These are phyloP conservation scores for Aptenodytes forsteri DNA, from an alignment of 2,113 vertebrate genomes.

Conservation along the genomic window DNA sequence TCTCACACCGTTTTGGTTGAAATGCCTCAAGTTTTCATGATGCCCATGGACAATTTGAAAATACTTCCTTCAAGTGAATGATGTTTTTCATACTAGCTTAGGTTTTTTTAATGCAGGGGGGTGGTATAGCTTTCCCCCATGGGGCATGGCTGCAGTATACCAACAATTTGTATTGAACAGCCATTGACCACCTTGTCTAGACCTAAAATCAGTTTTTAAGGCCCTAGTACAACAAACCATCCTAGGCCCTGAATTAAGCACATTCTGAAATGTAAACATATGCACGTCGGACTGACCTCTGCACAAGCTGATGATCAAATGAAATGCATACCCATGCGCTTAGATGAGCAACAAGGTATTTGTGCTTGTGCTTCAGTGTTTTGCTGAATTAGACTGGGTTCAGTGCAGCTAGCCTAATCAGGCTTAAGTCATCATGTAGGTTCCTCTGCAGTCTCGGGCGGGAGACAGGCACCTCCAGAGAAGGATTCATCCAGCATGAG, in stretches of 20 bases:
- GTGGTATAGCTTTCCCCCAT: not conserved
- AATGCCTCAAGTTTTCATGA: not conserved
- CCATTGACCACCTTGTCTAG: rapidly evolving
- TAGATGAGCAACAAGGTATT: not conserved
- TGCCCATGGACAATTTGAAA: not conserved
- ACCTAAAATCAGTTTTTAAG: not conserved
- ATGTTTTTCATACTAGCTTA: not conserved
- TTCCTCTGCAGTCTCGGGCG: no score
- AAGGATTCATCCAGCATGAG: not conserved
- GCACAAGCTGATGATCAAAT: not conserved
- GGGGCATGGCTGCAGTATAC: not conserved
- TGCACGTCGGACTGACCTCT: rapidly evolving
- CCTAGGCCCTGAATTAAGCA: not conserved
- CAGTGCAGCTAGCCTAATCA: not conserved
- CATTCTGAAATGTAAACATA: not conserved
- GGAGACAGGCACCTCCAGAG: not conserved
- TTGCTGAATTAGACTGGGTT: not conserved
- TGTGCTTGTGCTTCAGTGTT: not conserved
- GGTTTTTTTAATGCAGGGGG: not conserved
- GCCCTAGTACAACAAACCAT: not conserved
- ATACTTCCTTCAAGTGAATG: not conserved
- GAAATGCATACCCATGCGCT: not conserved
- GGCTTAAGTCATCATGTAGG: not conserved
- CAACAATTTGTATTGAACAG: not conserved
- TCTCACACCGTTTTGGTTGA: not conserved